phyloP scores from a whole-genome alignment of 2,888 invertebrate genomes.

The Toxonevra muliebris region DNA sequence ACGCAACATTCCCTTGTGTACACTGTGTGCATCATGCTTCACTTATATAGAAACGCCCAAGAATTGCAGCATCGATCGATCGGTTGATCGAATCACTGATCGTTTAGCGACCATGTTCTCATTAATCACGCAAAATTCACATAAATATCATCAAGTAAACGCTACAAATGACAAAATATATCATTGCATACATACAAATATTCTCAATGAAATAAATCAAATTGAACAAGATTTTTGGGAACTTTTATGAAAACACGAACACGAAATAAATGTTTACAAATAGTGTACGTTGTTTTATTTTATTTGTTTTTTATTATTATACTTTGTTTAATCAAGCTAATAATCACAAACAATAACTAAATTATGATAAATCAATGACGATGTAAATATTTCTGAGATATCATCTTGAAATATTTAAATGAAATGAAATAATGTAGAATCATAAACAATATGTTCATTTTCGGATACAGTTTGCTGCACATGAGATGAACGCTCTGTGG shows the following conservation, averaged over 20 bases:
- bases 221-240: no score
- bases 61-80: constrained; percentile 49
- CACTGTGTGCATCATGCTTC: constrained; percentile 24
- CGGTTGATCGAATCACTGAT: constrained; percentile 19
- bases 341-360: no score
- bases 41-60: constrained; percentile 45
- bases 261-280: no score
- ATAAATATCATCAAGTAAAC: constrained; percentile 12
- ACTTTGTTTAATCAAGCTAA: no score
- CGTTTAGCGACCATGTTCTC: constrained; percentile 35
- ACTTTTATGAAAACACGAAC: no score
- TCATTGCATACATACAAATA: no score
- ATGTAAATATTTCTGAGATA: no score
- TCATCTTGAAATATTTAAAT: no score
- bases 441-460: constrained; percentile 9
- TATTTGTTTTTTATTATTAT: no score
- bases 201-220: no score
- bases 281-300: no score
- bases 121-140: constrained; percentile 46
- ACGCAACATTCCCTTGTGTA: background rate
- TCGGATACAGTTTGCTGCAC: constrained; percentile 51
- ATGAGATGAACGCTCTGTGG: constrained; percentile 41
- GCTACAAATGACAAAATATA: background rate
- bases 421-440: background rate
- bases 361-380: no score